Evolutionary conservation across 30 jellyfish, hydroid and myxozoan species (phyloP).

Genomic region (Haliclystus octoradiatus): DNA sequence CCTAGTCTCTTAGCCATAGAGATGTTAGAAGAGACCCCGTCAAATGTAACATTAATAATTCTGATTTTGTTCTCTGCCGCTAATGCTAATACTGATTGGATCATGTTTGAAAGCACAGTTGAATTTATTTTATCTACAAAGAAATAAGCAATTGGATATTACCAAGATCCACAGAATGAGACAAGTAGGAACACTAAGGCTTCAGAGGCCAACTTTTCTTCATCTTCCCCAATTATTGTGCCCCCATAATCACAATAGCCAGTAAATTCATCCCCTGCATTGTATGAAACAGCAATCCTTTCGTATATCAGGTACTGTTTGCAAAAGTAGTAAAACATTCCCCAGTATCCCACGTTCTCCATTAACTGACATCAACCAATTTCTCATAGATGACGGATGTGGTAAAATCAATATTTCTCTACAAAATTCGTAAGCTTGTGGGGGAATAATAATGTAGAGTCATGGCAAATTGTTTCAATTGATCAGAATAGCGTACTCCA

Average conservation of each 20-base stretch:
- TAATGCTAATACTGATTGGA: slow-evolving; percentile 8
- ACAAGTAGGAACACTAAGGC: slow-evolving; percentile 11
- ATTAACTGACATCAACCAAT: too few species aligned
- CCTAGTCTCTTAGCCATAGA: slow-evolving; percentile 9
- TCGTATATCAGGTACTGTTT: too few species aligned
- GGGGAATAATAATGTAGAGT: too few species aligned
- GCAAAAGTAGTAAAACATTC: too few species aligned
- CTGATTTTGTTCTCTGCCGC: slow-evolving; percentile 22
- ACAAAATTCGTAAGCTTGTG: too few species aligned
- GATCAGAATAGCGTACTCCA: too few species aligned
- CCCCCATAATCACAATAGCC: slow-evolving; percentile 30
- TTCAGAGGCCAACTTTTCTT: slow-evolving; percentile 15
- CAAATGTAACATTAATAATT: slow-evolving; percentile 14
- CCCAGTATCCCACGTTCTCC: too few species aligned
- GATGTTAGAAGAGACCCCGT: slow-evolving; percentile 14
- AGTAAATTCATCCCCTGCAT: too few species aligned
- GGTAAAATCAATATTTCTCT: too few species aligned
- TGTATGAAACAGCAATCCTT: too few species aligned
- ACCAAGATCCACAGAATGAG: slow-evolving; percentile 15
- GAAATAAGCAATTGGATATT: slow-evolving; percentile 21
- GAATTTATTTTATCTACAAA: slow-evolving; percentile 9
- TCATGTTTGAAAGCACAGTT: slow-evolving; percentile 8
- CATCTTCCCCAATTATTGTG: not conserved
- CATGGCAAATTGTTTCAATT: too few species aligned
- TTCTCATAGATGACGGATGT: too few species aligned